These are phyloP conservation scores for Macrotus californicus DNA, from an alignment of 2,113 vertebrate species.

Conservation along the genomic window DNA sequence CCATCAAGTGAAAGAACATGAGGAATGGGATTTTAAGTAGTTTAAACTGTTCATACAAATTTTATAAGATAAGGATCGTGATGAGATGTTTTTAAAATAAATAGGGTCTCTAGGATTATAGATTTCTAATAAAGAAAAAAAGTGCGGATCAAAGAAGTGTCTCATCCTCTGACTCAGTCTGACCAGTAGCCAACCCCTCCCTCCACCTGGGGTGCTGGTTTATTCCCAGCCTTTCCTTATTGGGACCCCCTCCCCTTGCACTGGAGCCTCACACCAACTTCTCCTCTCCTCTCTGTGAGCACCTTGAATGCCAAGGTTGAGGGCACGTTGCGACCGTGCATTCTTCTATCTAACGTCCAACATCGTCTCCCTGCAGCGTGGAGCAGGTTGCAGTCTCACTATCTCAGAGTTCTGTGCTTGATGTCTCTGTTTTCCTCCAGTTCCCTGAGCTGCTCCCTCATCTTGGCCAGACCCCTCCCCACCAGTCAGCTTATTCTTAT, in stretches of 20 bases:
- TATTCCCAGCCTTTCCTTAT: neutral
- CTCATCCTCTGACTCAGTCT: neutral
- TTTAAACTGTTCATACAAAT: neutral
- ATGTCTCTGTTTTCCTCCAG: neutral
- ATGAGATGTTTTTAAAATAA: neutral
- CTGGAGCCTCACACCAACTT: neutral
- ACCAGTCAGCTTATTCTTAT: neutral
- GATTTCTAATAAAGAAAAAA: neutral
- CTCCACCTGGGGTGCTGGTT: neutral
- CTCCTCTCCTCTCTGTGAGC: neutral
- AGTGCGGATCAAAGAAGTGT: neutral
- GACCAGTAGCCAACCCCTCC: rapidly evolving
- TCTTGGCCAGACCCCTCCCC: neutral
- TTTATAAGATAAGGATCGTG: neutral
- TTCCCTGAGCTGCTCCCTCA: neutral
- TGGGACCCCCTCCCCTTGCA: too few species aligned
- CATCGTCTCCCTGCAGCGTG: neutral
- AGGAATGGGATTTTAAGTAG: slow-evolving; percentile 16
- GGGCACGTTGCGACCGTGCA: neutral
- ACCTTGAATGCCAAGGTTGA: neutral
- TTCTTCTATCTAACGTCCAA: neutral
- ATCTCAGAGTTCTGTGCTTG: neutral
- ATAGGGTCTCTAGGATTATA: neutral
- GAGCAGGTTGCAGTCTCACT: neutral
- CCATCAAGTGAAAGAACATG: neutral